phyloP scores from a whole-genome alignment of 2,888 invertebrate species.

The Sesia apiformis region DNA sequence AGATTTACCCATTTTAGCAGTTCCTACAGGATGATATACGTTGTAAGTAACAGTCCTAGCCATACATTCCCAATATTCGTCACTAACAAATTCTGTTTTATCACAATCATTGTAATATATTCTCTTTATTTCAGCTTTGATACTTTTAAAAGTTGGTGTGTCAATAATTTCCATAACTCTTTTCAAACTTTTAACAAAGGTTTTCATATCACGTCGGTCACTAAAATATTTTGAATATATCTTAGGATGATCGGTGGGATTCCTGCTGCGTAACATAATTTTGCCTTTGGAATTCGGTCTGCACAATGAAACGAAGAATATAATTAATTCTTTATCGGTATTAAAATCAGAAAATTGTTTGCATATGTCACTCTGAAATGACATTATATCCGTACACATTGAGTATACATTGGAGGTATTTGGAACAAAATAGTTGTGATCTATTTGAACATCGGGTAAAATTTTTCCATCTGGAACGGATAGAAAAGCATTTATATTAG shows the following conservation, averaged over 20 bases:
- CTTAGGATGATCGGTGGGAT: slow-evolving; percentile 43
- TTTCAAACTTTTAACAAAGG: slow-evolving; percentile 41
- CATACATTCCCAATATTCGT: slow-evolving; percentile 62
- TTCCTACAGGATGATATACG: slow-evolving; percentile 61
- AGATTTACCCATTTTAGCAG: slow-evolving; percentile 52
- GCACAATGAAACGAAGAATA: slow-evolving; percentile 52
- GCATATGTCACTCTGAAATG: slow-evolving; percentile 45
- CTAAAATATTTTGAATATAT: slow-evolving; percentile 56
- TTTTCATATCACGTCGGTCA: slow-evolving; percentile 44
- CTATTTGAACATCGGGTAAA: slow-evolving; percentile 58
- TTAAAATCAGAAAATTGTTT: slow-evolving; percentile 47
- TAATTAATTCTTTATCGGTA: slow-evolving; percentile 43
- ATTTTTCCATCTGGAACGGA: slow-evolving; percentile 37
- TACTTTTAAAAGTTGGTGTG: slow-evolving; percentile 38
- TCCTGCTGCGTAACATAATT: slow-evolving; percentile 35
- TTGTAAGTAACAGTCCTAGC: slow-evolving; percentile 52
- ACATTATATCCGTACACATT: slow-evolving; percentile 41
- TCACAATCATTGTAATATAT: slow-evolving; percentile 45
- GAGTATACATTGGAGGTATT: slow-evolving; percentile 46
- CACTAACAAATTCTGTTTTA: slow-evolving; percentile 33
- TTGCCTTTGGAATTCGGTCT: slow-evolving; percentile 51
- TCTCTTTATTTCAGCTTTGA: slow-evolving; percentile 44
- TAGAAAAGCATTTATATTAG: slow-evolving; percentile 57
- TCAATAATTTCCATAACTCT: slow-evolving; percentile 40
- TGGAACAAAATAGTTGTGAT: slow-evolving; percentile 56